Percentiles rank a stretch among this genome's conserved stretches.
Evolutionary conservation across 23 tunicate species (phyloP).

Genomic region (Trididemnum miniatum): DNA sequence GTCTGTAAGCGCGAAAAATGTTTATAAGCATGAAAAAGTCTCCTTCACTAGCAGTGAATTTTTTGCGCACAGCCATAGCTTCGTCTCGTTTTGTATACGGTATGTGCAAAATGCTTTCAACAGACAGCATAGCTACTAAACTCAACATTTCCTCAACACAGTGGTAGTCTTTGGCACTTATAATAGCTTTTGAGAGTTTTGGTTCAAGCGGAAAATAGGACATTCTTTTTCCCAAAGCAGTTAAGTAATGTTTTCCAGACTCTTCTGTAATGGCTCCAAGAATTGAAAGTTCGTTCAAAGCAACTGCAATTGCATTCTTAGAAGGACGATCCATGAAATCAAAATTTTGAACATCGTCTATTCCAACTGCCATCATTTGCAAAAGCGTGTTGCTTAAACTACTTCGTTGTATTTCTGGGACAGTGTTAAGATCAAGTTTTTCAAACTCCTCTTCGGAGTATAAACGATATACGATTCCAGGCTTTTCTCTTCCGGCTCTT

Average conservation of each 20-base stretch:
- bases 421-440: constrained; percentile 40
- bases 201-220: constrained; percentile 85
- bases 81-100: constrained; percentile 68
- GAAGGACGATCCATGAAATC: constrained; percentile 87
- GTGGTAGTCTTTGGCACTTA: constrained; percentile 33
- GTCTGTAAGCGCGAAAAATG: constrained; percentile 64
- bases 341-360: constrained; percentile 60
- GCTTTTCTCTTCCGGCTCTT: constrained; percentile 86
- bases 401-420: constrained; percentile 83
- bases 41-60: constrained; percentile 84
- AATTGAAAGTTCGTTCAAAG: constrained; percentile 64
- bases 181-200: constrained; percentile 68
- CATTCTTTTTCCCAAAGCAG: constrained; percentile 75
- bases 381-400: constrained; percentile 70
- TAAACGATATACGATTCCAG: constrained; percentile 77
- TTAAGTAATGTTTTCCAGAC: constrained; percentile 31
- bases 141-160: constrained; percentile 82
- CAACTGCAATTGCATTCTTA: constrained; percentile 51
- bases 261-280: constrained; percentile 63
- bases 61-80: constrained; percentile 51
- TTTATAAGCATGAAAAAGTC: constrained; percentile 81
- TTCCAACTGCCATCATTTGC: constrained; percentile 86
- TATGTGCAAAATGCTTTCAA: constrained; percentile 67
- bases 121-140: constrained; percentile 78
- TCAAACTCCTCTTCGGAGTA: constrained; percentile 78